phyloP scores from a whole-genome alignment of 2,113 vertebrate species.

The Mixornis gularis region DNA sequence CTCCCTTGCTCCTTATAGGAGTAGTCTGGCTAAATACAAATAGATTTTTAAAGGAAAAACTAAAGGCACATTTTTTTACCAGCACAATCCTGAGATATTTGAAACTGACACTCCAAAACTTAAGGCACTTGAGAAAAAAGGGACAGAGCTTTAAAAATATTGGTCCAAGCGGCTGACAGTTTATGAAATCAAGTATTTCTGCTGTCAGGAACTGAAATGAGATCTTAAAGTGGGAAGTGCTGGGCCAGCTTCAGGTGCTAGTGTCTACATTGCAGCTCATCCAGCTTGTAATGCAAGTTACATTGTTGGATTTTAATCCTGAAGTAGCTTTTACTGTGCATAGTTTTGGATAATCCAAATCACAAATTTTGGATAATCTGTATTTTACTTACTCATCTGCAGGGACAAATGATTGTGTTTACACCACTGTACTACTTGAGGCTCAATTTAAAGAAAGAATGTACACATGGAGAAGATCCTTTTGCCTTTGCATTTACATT shows the following conservation, averaged over 20 bases:
- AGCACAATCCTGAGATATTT: background rate
- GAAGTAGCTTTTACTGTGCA: background rate
- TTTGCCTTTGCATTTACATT: background rate
- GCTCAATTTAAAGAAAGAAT: background rate
- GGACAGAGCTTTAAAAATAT: background rate
- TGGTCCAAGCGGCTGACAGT: background rate
- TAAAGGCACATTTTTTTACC: background rate
- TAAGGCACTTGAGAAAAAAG: background rate
- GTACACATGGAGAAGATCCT: background rate
- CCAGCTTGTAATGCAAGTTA: background rate
- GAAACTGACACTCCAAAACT: background rate
- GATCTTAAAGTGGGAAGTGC: background rate
- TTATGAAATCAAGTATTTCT: background rate
- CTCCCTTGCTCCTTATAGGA: background rate
- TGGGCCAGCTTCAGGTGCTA: background rate
- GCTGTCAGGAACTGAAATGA: background rate
- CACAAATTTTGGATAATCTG: background rate
- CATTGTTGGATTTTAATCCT: background rate
- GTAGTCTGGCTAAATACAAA: background rate
- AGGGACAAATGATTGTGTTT: background rate
- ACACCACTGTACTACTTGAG: background rate
- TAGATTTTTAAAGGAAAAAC: background rate
- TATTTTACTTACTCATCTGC: background rate
- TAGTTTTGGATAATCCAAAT: background rate
- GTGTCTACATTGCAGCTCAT: background rate